A percentile compares a stretch with the other conserved stretches of the same genome.
Evolutionary conservation across 2,113 vertebrate genomes (phyloP).

Genomic region (Vulpes ferrilata): DNA sequence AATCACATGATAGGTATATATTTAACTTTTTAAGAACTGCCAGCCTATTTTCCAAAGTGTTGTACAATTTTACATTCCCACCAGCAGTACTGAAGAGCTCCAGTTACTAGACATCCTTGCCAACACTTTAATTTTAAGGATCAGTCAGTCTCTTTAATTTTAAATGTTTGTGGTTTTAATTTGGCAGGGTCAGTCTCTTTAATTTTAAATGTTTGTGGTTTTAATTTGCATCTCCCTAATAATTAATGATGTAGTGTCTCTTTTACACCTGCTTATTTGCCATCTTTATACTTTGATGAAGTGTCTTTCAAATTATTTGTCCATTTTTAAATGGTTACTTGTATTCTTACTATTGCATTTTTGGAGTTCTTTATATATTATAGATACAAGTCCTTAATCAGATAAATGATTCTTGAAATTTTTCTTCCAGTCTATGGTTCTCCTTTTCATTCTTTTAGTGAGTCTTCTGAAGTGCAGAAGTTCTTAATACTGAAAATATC

Average conservation of each 20-base stretch:
- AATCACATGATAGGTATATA: not conserved
- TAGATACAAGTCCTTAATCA: not conserved
- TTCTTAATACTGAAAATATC: not conserved
- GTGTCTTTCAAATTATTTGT: not conserved
- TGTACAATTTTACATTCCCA: not conserved
- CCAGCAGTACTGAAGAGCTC: not conserved
- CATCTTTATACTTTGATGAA: not conserved
- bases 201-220: not conserved
- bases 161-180: not conserved
- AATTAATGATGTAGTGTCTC: not conserved
- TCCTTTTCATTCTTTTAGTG: not conserved
- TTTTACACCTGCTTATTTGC: not conserved
- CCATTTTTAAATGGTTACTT: not conserved
- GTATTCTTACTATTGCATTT: not conserved
- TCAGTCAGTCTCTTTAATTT: not conserved
- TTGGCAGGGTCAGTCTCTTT: not conserved
- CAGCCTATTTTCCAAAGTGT: not conserved
- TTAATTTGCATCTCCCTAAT: not conserved
- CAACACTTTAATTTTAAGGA: not conserved
- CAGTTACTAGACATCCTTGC: not conserved
- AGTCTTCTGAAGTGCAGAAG: not conserved
- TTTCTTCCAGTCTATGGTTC: not conserved
- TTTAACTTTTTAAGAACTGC: not conserved
- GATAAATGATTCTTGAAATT: not conserved
- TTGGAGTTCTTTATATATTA: not conserved